Base-by-base conservation (phyloP, 2,888 invertebrate genomes). In the Spilarctia lutea region DNA sequence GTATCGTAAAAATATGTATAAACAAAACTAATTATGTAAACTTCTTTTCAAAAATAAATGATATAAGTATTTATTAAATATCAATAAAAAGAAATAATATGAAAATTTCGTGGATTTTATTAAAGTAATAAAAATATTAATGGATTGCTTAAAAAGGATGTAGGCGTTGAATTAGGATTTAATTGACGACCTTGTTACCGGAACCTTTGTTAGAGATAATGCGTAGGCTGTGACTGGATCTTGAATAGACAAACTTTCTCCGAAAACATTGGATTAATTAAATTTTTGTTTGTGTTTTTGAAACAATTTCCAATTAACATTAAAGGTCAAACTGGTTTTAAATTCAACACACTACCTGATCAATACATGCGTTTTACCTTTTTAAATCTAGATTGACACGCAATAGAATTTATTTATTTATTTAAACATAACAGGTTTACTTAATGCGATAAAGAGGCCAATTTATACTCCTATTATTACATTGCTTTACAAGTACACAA, bases 201-300 rank as follows among this genome's bases (percentile, higher is more conserved):
- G 71, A 72, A 76, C 11, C 16, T 39, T 72, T 75, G 72, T 56
- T 42, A 48, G 56, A 75, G 84, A 82, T 77, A 80, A 63, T 71
- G 80, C 77, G 83, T 83, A 80, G 84, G 83, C 39, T 52, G 74
- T 79, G 72, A 71, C 73, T 80, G 56, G 84, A 77, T 82, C 42
- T 63, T 66, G 69, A 73, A 75, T 77, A 75, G 13, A 45, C 70
- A 48, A 76, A 82, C 79, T 80, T 84, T 84, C 80, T 72, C 79
- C 30, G 48, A 48, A 79, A 78, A 68, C 65, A 71, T 68, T 3
- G 35, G 39, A 63, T 42, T 42, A 71, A 71, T 71, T 27, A 30
- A 27, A 42, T 30, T 63, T 16, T 63, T 30, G 18, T 30, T 63
- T 63, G 13, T 70, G 35, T 70, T 24, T 52, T 52, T 52, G 4